Base-by-base conservation (phyloP, 2,113 vertebrate species). In the Archocentrus centrarchus region DNA sequence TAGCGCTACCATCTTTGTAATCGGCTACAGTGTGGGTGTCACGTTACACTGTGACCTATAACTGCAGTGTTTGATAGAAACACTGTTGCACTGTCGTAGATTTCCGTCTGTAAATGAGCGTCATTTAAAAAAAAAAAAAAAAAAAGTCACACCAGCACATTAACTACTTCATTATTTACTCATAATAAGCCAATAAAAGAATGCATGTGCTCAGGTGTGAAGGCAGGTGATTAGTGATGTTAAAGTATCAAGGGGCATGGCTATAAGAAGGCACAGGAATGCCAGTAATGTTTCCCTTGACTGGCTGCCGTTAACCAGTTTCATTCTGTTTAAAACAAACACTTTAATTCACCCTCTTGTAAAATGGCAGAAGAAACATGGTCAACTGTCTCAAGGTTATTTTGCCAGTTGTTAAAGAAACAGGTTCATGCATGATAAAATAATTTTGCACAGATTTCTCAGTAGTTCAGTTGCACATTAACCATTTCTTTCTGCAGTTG, bases 191-290 rank as follows among this genome's bases (percentile, higher is more conserved):
- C 37, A 24, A 27, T 64, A 4, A 62, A 76, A 75, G 58, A 39
- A 70, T 62, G 39, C 27, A 13, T 60, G 62, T 80, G 32, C 73
- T 82, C 88, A 90, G 91, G 87, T 90, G 88, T 80, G 59, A 84
- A 83, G 83, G 82, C 75, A 83, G 80, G 89, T 92, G 90, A 93
- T 90, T 84, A 81, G 81, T 86, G 80, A 15, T 62, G 85, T 86
- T 90, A 68, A 87, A 92, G 83, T 90, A 92, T 86, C 89, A 93
- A 90, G 86, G 88, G 86, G 80, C 84, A 90, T 78, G 32, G 44
- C 83, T 90, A 92, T 93, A 92, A 93, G 89, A 83, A 86, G 85
- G 73, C 79, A 78, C 62, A 92, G 80, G 90, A 93, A 95, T 94
- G 91, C 70, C 77, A 89, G 85, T 80, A 85, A 92, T 92, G 88